Evolutionary conservation across 2,797 vertebrate genomes (phyloP).

Genomic region (Siniperca undulata): DNA sequence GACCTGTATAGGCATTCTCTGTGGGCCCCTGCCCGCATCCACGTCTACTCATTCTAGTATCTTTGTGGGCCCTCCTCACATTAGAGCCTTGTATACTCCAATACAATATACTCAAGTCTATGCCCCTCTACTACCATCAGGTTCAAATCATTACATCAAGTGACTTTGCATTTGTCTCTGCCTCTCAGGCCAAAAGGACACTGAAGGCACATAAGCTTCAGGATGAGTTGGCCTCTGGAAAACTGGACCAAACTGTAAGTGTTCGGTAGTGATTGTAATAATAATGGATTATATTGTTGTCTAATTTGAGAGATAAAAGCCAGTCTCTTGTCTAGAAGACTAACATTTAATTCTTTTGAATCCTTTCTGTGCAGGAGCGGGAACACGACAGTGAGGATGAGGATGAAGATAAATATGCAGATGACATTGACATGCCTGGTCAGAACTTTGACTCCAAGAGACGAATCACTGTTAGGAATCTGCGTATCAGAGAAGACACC

Average conservation of each 20-base stretch:
- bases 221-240: conserved; percentile 97
- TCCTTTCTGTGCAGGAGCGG: conserved; percentile 85
- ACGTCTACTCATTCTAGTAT: no score
- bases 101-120: no score
- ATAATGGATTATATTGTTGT: background rate
- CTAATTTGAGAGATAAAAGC: background rate
- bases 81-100: no score
- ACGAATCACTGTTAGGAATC: conserved; percentile 96
- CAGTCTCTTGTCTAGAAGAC: background rate
- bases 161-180: conserved; percentile 29
- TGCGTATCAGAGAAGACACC: conserved; percentile 97
- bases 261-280: background rate
- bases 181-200: conserved; percentile 93
- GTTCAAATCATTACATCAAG: background rate
- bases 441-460: conserved; percentile 99
- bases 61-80: no score
- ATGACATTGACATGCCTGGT: conserved; percentile 99
- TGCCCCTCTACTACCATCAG: background rate
- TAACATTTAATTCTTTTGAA: background rate
- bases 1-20: no score
- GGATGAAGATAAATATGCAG: conserved; percentile 98
- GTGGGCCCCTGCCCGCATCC: no score
- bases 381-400: conserved; percentile 98
- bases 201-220: conserved; percentile 99
- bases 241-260: conserved; percentile 93